phyloP scores from a whole-genome alignment of 2,797 vertebrate species.

The Argya squamiceps region DNA sequence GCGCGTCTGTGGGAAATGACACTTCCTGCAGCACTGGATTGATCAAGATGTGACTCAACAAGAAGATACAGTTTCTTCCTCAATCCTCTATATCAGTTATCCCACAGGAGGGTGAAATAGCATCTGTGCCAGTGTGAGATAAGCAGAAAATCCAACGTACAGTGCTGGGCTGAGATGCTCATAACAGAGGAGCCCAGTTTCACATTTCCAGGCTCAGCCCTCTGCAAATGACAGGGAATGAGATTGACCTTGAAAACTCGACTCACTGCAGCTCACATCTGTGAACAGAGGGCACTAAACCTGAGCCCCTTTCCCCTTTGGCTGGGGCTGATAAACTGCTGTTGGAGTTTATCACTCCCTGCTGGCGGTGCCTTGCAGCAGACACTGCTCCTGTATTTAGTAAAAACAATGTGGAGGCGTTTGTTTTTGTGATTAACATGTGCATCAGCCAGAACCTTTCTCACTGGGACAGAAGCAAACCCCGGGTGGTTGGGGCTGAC shows the following conservation, averaged over 20 bases:
- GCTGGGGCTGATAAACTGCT: not conserved
- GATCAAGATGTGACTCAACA: not conserved
- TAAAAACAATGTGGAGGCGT: not conserved
- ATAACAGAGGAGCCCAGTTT: not conserved
- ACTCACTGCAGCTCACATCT: not conserved
- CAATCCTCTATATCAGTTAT: not conserved
- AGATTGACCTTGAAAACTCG: not conserved
- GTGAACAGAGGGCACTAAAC: not conserved
- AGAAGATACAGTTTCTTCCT: not conserved
- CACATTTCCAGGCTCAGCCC: not conserved
- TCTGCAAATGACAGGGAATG: not conserved
- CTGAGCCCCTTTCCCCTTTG: not conserved
- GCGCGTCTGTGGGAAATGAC: not conserved
- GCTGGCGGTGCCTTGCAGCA: not conserved
- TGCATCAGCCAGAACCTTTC: not conserved
- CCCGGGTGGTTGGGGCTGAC: not conserved
- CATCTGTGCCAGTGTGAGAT: not conserved
- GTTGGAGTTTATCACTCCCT: too few relatives aligned
- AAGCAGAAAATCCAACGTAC: not conserved
- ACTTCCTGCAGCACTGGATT: constrained; percentile 4
- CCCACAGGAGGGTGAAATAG: not conserved
- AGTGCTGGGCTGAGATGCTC: not conserved
- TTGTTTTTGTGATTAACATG: not conserved
- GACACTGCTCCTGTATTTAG: not conserved
- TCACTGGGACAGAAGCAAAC: not conserved